phyloP scores from a whole-genome alignment of 92 coral and sea anemone genomes.

The Siderastrea siderea region DNA sequence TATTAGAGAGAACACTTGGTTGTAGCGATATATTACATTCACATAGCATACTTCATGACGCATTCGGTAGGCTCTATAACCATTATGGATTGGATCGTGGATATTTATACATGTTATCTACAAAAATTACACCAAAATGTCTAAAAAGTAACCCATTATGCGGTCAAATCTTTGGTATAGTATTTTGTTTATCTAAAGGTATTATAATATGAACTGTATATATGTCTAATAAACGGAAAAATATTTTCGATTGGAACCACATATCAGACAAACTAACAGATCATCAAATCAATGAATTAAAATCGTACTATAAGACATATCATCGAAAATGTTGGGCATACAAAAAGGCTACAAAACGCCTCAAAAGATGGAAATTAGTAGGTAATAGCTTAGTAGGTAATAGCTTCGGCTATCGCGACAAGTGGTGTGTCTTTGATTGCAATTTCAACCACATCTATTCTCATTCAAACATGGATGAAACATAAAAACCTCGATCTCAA shows the following conservation, averaged over 20 bases:
- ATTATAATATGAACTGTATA: not conserved
- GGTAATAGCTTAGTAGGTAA: slow-evolving; percentile 29
- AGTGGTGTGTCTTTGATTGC: slow-evolving; percentile 25
- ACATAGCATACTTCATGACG: not conserved
- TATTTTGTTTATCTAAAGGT: not conserved
- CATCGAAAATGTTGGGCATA: slow-evolving; percentile 39
- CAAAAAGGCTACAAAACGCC: slow-evolving; percentile 11
- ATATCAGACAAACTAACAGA: slow-evolving; percentile 1
- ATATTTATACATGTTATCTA: slow-evolving; percentile 4
- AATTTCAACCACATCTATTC: slow-evolving; percentile 3
- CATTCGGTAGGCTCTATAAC: not conserved
- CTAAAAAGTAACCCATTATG: too few relatives aligned
- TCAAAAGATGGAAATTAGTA: slow-evolving; percentile 17
- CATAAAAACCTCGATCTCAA: slow-evolving; percentile 39
- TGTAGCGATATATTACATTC: not conserved
- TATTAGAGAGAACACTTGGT: too few relatives aligned
- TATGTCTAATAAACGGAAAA: not conserved
- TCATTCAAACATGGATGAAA: slow-evolving; percentile 28
- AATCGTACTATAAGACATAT: slow-evolving; percentile 20
- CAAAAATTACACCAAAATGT: too few relatives aligned
- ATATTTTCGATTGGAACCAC: slow-evolving; percentile 1
- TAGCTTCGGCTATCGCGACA: slow-evolving; percentile 4
- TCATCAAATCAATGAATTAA: slow-evolving; percentile 7
- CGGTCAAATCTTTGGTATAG: not conserved
- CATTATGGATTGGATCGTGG: not conserved